phyloP scores from a whole-genome alignment of 2,888 invertebrate genomes.

The Alviniconcha strummeri region DNA sequence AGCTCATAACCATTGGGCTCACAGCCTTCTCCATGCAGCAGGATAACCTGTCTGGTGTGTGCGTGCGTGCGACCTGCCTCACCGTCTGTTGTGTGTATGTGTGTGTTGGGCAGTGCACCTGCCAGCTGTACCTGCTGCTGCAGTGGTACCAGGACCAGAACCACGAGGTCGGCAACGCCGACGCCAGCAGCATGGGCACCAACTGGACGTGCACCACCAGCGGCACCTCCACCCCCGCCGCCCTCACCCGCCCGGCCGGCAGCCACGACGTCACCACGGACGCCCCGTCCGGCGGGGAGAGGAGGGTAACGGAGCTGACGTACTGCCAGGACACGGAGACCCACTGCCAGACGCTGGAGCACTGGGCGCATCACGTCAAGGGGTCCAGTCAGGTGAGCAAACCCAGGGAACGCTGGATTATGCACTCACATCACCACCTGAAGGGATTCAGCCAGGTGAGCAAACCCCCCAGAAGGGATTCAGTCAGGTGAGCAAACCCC shows the following conservation, averaged over 20 bases:
- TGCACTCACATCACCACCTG: neutral
- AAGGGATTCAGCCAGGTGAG: too few relatives aligned
- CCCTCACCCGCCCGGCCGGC: neutral
- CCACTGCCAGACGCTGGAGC: constrained; percentile 20
- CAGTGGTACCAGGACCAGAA: constrained; percentile 27
- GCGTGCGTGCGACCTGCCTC: too few relatives aligned
- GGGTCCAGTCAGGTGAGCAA: constrained; percentile 4
- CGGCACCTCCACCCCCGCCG: neutral
- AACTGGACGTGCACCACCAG: constrained; percentile 23
- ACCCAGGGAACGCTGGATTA: too few relatives aligned
- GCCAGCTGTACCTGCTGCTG: constrained; percentile 30
- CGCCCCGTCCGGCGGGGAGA: neutral
- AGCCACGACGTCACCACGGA: neutral
- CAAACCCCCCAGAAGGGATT: too few relatives aligned
- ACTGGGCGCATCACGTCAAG: constrained; percentile 1
- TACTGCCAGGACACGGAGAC: constrained; percentile 2
- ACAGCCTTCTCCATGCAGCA: too few relatives aligned
- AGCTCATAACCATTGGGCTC: too few relatives aligned
- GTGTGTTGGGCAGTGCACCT: constrained; percentile 11
- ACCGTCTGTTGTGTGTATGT: too few relatives aligned
- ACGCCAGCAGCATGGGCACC: neutral
- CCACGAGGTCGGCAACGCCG: neutral
- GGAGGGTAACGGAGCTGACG: neutral
- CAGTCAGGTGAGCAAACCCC: too few relatives aligned
- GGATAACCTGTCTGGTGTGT: too few relatives aligned